Evolutionary conservation across 2,113 vertebrate species (phyloP).

Genomic region (Callithrix jacchus): DNA sequence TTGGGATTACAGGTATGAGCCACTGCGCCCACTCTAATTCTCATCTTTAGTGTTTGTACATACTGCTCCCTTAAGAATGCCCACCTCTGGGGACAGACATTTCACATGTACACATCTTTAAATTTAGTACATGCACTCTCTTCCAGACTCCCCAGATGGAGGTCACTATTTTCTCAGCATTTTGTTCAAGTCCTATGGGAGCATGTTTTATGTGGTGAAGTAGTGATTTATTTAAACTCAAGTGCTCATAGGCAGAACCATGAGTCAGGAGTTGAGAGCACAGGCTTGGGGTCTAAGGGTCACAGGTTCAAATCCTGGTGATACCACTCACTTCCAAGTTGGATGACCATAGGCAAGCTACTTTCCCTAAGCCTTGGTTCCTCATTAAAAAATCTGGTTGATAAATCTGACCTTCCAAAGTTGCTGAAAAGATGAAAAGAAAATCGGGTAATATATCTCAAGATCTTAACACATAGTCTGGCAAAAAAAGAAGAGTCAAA

Average conservation of each 20-base stretch:
- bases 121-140: not conserved
- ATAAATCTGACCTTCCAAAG: not conserved
- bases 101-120: not conserved
- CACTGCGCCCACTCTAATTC: too few species aligned
- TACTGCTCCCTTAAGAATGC: not conserved
- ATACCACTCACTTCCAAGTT: not conserved
- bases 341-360: not conserved
- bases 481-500: not conserved
- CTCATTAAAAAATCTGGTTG: not conserved
- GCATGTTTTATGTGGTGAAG: not conserved
- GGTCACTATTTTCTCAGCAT: not conserved
- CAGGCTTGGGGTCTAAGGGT: not conserved
- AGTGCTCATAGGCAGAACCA: not conserved
- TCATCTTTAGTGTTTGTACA: not conserved
- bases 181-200: not conserved
- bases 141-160: not conserved
- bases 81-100: not conserved
- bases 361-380: not conserved
- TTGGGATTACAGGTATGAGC: too few species aligned
- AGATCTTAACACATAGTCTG: not conserved
- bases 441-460: not conserved
- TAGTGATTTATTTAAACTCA: not conserved
- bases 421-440: not conserved
- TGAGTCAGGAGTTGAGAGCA: not conserved
- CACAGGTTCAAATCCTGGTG: not conserved